Conservation (phyloP, 2,113 vertebrate genomes). For the Piprites chloris region DNA sequence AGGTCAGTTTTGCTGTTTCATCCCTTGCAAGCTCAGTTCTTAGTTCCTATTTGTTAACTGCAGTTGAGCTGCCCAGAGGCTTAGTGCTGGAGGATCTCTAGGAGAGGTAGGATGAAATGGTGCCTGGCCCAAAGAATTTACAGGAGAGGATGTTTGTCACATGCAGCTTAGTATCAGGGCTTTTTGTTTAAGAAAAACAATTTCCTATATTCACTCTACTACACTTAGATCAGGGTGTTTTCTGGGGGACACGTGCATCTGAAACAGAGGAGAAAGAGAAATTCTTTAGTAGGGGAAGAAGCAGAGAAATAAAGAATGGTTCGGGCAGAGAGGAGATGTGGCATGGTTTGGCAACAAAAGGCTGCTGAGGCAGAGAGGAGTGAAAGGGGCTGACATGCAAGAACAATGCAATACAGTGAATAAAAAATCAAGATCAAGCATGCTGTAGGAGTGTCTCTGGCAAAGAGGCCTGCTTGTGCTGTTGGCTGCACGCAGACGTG, state of each 20-base stretch:
- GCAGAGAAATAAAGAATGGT: neutral
- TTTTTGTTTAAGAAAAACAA: neutral
- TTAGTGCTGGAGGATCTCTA: slow-evolving; percentile 6
- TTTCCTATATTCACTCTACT: neutral
- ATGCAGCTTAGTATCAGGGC: neutral
- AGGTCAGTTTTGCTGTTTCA: slow-evolving; percentile 19
- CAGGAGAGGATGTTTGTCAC: neutral
- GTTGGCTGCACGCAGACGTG: neutral
- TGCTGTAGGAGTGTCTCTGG: neutral
- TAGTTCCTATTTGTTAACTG: slow-evolving; percentile 41
- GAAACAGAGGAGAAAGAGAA: neutral
- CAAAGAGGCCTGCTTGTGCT: neutral
- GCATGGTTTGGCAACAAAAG: neutral
- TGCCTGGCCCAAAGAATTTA: neutral
- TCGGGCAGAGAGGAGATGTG: neutral
- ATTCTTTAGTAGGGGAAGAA: neutral
- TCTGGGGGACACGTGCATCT: neutral
- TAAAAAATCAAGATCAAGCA: slow-evolving; percentile 7
- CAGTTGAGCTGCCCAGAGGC: neutral
- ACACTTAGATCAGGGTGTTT: neutral
- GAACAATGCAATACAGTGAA: neutral
- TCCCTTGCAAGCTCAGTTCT: slow-evolving; percentile 16
- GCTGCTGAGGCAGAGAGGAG: neutral
- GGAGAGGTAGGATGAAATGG: neutral
- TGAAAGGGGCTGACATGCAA: neutral